A percentile compares a stretch with the other conserved stretches of the same genome.
phyloP scores from a whole-genome alignment of 2,888 invertebrate genomes.

The Ernsta delagoae region DNA sequence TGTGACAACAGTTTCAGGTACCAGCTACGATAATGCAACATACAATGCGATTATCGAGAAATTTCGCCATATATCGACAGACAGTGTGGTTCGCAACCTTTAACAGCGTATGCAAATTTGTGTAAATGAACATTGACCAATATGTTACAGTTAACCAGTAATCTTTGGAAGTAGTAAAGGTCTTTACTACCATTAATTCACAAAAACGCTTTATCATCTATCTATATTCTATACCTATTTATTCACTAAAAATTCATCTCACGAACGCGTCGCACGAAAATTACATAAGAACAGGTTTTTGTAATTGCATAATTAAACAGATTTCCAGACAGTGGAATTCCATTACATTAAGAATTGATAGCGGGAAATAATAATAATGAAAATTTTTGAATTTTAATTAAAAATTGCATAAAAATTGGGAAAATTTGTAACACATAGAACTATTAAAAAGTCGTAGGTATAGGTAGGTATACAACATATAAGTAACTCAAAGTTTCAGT shows the following conservation, averaged over 20 bases:
- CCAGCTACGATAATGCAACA: not conserved
- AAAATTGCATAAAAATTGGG: no score
- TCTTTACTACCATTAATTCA: no score
- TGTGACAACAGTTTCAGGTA: constrained; percentile 6
- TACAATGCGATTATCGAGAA: constrained; percentile 19
- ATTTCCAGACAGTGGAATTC: not conserved
- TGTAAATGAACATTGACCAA: constrained; percentile 2
- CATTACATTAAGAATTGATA: not conserved
- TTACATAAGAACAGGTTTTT: constrained; percentile 7
- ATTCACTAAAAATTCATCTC: no score
- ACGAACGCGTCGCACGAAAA: not conserved
- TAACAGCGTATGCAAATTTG: constrained; percentile 15
- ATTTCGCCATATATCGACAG: constrained; percentile 3
- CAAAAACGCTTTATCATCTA: no score
- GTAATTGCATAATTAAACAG: not conserved
- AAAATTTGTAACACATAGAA: no score
- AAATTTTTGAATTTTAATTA: not conserved
- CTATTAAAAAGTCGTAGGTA: no score
- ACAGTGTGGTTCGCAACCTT: constrained; percentile 12
- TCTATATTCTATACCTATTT: no score
- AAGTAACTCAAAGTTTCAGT: no score
- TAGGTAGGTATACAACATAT: no score
- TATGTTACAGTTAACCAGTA: not conserved
- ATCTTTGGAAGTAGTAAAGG: not conserved
- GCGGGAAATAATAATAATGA: not conserved